Evolutionary conservation across 1,140 invertebrate species (phyloP), one percentile per base, ranked within the genome.

Genomic region (Globodera ellingtonae): DNA sequence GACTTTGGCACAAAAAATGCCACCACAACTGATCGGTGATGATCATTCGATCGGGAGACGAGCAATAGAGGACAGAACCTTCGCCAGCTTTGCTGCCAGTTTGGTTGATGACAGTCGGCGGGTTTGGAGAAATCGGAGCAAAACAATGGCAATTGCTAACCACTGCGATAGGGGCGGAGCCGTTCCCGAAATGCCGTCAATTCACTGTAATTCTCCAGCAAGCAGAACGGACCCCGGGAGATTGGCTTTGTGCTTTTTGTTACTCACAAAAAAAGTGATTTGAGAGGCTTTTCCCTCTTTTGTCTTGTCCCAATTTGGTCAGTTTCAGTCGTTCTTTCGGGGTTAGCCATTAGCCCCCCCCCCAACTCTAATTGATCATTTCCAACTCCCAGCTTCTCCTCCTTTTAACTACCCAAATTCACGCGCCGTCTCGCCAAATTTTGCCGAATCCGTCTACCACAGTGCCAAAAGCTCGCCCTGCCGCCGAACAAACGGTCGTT

Each of bases 71-170:
- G 79, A 85, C 50, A 84, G 75, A 15, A 85, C 84, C 0, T 84
- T 84, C 75, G 83, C 83, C 66, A 84, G 75, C 21, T 83, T 84
- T 77, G 83, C 83, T 21, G 83, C 84, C 35, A 85, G 79, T 70
- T 15, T 84, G 35, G 81, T 77, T 15, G 52, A 50, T 44, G 48
- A 82, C n/a, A 62, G 46, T 44, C 75, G 62, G 46, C 8, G 67
- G 35, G 35, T 8, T 21, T 15, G 24, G 67, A 70, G n/a, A 44
- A 35, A 18, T 9, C 67, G 46, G n/a, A 24, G 67, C 62, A 77
- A 62, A 13, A 62, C 56, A 62, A 1, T 13, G 1, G 56, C 56
- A 13, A 62, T 18, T 18, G 15, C 18, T 62, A 8, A 18, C 56
- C 18, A 52, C 10, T 52, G 7, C 10, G 50, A 52, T 13, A 52